Evolutionary conservation across 2,113 vertebrate genomes (phyloP).

Genomic region (Anoura caudifer): DNA sequence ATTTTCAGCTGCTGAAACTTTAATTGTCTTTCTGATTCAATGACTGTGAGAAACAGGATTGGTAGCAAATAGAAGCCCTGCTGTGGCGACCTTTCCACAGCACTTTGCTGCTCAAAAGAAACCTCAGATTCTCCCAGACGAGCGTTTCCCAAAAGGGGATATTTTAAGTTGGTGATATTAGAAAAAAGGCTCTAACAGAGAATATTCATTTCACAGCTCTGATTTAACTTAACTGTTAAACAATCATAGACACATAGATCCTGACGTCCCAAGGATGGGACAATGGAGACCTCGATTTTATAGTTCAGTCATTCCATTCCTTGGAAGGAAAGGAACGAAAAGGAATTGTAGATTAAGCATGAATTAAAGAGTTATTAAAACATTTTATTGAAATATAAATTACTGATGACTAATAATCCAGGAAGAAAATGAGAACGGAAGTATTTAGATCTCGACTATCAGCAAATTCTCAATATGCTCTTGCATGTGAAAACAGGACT

Average conservation of each 20-base stretch:
- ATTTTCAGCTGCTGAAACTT: constrained; percentile 76
- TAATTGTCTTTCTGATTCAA: constrained; percentile 75
- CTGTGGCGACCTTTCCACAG: constrained; percentile 21
- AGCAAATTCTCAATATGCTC: background rate
- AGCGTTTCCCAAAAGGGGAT: background rate
- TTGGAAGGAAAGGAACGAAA: background rate
- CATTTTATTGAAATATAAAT: background rate
- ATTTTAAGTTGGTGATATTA: background rate
- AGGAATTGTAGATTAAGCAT: background rate
- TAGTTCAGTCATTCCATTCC: background rate
- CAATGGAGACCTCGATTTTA: background rate
- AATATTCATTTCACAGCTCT: background rate
- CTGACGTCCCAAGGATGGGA: background rate
- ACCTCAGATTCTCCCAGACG: constrained; percentile 32
- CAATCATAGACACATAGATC: background rate
- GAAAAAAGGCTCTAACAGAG: background rate
- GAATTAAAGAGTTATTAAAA: background rate
- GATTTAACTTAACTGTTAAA: background rate
- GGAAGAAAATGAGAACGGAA: background rate
- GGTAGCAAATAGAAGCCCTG: constrained; percentile 43
- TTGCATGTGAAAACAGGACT: background rate
- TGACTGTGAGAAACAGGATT: constrained; percentile 49
- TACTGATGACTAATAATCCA: background rate
- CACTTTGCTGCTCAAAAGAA: constrained; percentile 23
- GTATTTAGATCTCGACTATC: background rate